Conservation (phyloP, 2,113 vertebrate species). For the Heterochromis multidens region DNA sequence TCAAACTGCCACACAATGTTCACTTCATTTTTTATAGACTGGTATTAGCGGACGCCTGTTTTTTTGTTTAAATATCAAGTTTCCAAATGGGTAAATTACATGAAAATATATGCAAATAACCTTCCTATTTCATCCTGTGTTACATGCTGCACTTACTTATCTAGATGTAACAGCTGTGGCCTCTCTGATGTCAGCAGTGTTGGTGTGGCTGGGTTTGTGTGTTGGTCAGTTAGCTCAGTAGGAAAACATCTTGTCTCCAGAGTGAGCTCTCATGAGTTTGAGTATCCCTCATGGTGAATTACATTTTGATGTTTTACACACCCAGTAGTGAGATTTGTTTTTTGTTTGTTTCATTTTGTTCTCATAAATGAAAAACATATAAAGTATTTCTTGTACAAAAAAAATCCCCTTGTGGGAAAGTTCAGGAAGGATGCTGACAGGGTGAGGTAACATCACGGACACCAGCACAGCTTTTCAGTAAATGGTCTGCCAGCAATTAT, state of each 20-base stretch:
- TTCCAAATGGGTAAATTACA: neutral
- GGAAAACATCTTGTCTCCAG: neutral
- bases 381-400: no score
- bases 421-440: neutral
- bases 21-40: neutral
- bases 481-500: neutral
- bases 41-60: neutral
- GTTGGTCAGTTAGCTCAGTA: neutral
- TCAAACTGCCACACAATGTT: neutral
- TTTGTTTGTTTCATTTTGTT: neutral
- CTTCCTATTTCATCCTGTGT: neutral
- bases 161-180: neutral
- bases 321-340: neutral
- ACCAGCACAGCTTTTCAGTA: accelerated
- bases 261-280: neutral
- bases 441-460: neutral
- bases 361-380: neutral
- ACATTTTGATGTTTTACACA: neutral
- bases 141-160: neutral
- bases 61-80: neutral
- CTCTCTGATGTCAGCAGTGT: neutral
- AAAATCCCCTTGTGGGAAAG: neutral
- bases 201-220: neutral
- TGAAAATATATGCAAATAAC: neutral
- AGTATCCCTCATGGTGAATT: neutral